Conservation (phyloP, 1,140 invertebrate genomes). For the Drosophila elegans region DNA sequence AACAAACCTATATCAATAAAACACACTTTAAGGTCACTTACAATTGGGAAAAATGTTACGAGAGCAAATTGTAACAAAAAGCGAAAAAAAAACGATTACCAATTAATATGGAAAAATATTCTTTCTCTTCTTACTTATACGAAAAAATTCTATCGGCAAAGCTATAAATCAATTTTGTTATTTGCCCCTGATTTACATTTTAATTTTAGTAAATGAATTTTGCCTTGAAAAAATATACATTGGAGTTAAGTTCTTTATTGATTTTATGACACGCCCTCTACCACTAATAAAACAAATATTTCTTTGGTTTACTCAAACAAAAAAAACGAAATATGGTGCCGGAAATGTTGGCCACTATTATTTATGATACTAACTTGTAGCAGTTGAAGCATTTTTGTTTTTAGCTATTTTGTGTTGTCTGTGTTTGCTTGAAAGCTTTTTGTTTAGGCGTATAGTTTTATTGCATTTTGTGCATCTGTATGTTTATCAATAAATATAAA, state of each 20-base stretch:
- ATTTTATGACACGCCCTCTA: conserved; percentile 48
- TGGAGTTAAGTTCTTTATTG: conserved; percentile 44
- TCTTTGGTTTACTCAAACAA: conserved; percentile 16
- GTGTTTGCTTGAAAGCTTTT: conserved; percentile 62
- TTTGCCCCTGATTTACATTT: conserved; percentile 48
- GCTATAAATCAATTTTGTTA: conserved; percentile 51
- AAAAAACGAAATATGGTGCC: conserved; percentile 16
- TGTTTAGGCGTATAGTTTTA: conserved; percentile 42
- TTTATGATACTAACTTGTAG: conserved; percentile 48
- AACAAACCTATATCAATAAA: conserved; percentile 47
- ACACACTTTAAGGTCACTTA: conserved; percentile 85
- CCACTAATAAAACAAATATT: conserved; percentile 23
- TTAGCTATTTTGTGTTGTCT: conserved; percentile 37
- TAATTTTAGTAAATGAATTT: conserved; percentile 42
- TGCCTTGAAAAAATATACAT: conserved; percentile 21
- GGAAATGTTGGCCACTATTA: conserved; percentile 46
- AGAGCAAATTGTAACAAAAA: conserved; percentile 53
- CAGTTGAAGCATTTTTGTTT: conserved; percentile 37
- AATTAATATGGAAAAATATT: conserved; percentile 44
- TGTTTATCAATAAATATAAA: conserved; percentile 33
- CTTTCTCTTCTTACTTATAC: conserved; percentile 27
- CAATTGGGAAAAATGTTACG: conserved; percentile 84
- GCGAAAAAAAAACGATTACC: conserved; percentile 30
- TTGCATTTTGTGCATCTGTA: conserved; percentile 64
- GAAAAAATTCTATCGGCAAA: conserved; percentile 19